Percentiles rank a stretch among this genome's conserved stretches.
These are phyloP conservation scores for Paramuricea clavata DNA, from an alignment of 92 coral and sea anemone species.

Conservation along the genomic window DNA sequence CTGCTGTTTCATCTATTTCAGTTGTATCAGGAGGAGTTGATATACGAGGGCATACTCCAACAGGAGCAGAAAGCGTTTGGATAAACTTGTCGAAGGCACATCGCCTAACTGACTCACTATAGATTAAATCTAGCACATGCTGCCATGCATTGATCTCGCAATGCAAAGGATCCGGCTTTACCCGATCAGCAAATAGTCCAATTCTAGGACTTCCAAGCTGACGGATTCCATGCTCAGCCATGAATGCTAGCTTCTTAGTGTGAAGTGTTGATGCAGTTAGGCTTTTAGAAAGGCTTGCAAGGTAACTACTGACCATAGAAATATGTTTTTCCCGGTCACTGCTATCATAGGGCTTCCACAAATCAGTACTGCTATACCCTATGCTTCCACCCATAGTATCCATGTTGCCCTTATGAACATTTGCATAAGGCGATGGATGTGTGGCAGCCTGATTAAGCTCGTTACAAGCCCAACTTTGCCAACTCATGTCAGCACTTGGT, in stretches of 20 bases:
- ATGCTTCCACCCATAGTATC: constrained; percentile 8
- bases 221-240: constrained; percentile 58
- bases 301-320: neutral
- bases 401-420: neutral
- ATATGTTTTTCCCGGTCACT: constrained; percentile 12
- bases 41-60: neutral
- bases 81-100: constrained; percentile 44
- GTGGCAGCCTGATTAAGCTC: neutral
- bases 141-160: neutral
- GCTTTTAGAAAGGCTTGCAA: neutral
- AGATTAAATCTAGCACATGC: constrained; percentile 16
- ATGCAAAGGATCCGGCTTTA: neutral
- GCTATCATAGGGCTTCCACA: constrained; percentile 12
- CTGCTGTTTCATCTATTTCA: too few relatives aligned
- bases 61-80: constrained; percentile 49
- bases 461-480: neutral
- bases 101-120: constrained; percentile 41
- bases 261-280: neutral
- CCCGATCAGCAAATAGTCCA: constrained; percentile 7
- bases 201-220: constrained; percentile 63
- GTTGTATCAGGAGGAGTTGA: neutral
- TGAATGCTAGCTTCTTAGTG: constrained; percentile 30
- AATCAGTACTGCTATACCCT: neutral
- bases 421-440: neutral
- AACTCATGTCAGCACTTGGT: neutral